These are phyloP conservation scores for Florisuga fusca DNA, from an alignment of 2,797 vertebrate species.

Conservation along the genomic window DNA sequence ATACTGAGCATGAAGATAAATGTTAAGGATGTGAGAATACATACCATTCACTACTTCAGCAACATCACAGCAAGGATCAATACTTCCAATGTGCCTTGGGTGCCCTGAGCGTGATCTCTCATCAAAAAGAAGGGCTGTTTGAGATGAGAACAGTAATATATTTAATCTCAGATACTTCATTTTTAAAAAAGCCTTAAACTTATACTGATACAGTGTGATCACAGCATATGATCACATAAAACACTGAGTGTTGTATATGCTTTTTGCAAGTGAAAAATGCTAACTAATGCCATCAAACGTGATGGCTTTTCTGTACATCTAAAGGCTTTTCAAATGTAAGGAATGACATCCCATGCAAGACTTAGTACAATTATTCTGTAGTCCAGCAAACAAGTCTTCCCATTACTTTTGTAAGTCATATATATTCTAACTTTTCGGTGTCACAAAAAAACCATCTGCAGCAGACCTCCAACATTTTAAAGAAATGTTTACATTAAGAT, in stretches of 20 bases:
- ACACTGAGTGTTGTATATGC: not conserved
- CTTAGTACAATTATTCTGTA: not conserved
- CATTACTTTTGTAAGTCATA: not conserved
- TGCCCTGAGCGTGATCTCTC: constrained; percentile 89
- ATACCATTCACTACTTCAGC: constrained; percentile 93
- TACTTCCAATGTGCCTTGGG: constrained; percentile 96
- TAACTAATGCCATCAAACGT: not conserved
- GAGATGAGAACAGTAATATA: not conserved
- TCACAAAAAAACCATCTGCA: not conserved
- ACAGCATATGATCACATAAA: not conserved
- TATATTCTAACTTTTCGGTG: not conserved
- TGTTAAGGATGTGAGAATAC: not conserved
- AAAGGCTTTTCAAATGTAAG: not conserved
- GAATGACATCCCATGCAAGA: not conserved
- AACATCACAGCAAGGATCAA: constrained; percentile 95
- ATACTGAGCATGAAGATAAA: not conserved
- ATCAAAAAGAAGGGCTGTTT: constrained; percentile 93
- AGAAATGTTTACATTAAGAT: not conserved
- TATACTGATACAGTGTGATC: not conserved
- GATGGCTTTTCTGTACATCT: not conserved
- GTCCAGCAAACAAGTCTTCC: not conserved
- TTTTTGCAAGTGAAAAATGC: not conserved
- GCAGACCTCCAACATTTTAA: not conserved
- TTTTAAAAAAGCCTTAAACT: not conserved
- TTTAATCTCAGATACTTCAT: not conserved